Conservation (phyloP, 2,888 invertebrate species). For the Creontiades dilutus region DNA sequence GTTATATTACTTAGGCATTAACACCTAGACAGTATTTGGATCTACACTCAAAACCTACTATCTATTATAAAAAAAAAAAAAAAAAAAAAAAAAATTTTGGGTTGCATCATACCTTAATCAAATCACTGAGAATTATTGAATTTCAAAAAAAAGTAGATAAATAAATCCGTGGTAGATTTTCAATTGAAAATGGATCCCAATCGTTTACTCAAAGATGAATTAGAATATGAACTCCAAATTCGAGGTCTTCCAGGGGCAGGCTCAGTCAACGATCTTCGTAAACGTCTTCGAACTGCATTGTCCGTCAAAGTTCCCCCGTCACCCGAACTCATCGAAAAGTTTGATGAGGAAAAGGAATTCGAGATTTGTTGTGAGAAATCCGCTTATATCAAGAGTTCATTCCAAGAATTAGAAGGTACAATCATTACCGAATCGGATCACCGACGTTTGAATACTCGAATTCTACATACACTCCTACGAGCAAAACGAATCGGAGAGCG, state of each 20-base stretch:
- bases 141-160: too few relatives aligned
- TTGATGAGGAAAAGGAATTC: neutral
- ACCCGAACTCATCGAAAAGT: neutral
- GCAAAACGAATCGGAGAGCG: neutral
- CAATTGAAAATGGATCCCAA: conserved; percentile 20
- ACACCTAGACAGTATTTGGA: too few relatives aligned
- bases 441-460: neutral
- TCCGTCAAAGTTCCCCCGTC: neutral
- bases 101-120: too few relatives aligned
- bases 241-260: neutral
- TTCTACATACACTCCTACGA: neutral
- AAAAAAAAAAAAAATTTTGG: too few relatives aligned
- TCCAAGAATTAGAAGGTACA: neutral
- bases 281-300: neutral
- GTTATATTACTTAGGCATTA: too few relatives aligned
- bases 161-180: too few relatives aligned
- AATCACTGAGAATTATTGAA: too few relatives aligned
- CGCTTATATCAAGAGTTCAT: neutral
- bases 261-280: neutral
- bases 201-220: neutral
- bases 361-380: neutral
- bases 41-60: too few relatives aligned
- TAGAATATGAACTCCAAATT: neutral
- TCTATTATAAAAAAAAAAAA: too few relatives aligned
- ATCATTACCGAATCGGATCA: neutral